Evolutionary conservation across 2,113 vertebrate species (phyloP), one percentile per base, ranked within the genome.

Genomic region (Cyprinus carpio): DNA sequence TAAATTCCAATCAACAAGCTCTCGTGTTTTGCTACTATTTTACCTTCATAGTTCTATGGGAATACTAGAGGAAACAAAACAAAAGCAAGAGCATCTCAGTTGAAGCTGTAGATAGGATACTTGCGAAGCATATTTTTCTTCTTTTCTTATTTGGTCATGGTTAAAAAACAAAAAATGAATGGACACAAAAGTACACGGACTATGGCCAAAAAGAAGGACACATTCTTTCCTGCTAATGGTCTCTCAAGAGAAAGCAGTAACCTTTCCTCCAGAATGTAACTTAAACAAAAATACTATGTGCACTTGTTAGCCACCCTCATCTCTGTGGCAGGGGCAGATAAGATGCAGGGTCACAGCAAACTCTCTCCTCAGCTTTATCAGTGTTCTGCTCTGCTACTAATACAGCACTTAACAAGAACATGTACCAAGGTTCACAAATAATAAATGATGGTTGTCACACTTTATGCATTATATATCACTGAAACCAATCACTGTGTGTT

Each of bases 261-360:
- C 83, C 51, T 74, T 85, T 56, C 11, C 81, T 58, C 56, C 56
- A 46, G 75, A 74, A 85, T 87, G 80, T 83, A 85, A 49, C 83
- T 85, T 86, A 85, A 89, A 85, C 85, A 67, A 87, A 56, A 87
- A 75, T 43, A 85, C 56, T 37, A 54, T 56, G 74, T 79, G 56
- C 37, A 9, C 18, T 67, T 79, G 34, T 85, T 81, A 60, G 43
- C 84, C 80, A 75, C 65, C 46, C 85, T 80, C 27, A 85, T 58
- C 76, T 82, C 27, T n/a, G 64, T 2, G 58, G 51, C 83, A 49
- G 51, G 58, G 18, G 75, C 62, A 64, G 25, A 84, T 69, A 37
- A 75, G 77, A 74, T 74, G 29, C 27, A 72, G 54, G 29, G 51
- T 43, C 34, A 77, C 51, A 25, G 69, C 40, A 34, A 64, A n/a